Conservation (phyloP, 2,797 vertebrate species). For the Falco concolor region DNA sequence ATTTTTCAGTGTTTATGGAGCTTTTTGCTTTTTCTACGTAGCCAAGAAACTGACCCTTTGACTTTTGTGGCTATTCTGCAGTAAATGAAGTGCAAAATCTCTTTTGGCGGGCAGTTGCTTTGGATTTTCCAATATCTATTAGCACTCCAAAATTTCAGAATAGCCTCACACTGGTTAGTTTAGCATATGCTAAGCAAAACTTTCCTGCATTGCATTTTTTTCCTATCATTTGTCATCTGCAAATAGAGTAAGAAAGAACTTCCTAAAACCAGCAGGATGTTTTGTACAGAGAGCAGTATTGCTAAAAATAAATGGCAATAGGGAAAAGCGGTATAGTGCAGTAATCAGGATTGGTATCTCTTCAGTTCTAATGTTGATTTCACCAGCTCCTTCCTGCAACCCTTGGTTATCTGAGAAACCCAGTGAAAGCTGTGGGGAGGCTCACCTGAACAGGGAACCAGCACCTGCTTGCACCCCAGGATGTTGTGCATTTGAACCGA, state of each 20-base stretch:
- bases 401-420: neutral
- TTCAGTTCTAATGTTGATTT: neutral
- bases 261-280: neutral
- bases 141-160: neutral
- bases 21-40: neutral
- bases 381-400: neutral
- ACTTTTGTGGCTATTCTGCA: neutral
- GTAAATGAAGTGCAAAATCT: slow-evolving; percentile 27
- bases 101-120: neutral
- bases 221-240: neutral
- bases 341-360: neutral
- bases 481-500: fast-evolving
- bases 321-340: neutral
- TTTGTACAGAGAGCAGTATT: neutral
- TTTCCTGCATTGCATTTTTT: neutral
- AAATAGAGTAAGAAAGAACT: slow-evolving; percentile 3
- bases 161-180: neutral
- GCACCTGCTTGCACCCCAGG: neutral
- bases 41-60: neutral
- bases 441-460: neutral
- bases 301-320: neutral
- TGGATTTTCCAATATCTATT: neutral
- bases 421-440: neutral
- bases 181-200: neutral
- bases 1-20: neutral